Evolutionary conservation across 2,888 invertebrate species (phyloP), one percentile per base, ranked within the genome.

Genomic region (Cyaniris semiargus): DNA sequence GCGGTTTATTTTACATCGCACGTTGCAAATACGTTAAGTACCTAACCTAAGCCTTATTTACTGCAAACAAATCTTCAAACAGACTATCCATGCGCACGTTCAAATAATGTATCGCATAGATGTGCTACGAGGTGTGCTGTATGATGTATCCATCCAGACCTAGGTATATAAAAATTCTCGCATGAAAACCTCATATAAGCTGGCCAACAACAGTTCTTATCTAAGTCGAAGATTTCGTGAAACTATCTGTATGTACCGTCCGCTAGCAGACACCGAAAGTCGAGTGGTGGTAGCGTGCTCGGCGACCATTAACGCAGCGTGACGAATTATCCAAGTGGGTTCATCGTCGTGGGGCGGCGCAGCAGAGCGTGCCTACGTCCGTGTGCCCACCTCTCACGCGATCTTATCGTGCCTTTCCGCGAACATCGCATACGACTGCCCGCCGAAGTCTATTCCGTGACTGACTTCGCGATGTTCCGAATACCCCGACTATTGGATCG

Each of bases 231-330:
- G 13, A 21, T 27, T 44, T 74, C 34, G 21, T 38, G 6, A 8
- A 44, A 21, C 48, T 74, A 53, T 53, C 18, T 27, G 21, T 8
- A 74, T 48, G 21, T 48, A 44, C 44, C 72, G 27, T 23, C 74
- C 53, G 38, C 38, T 86, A 85, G 87, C 78, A 86, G 86, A 86
- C 86, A 86, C 83, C 84, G 89, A 91, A 90, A 91, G 92, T 91
- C 89, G 88, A 91, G 90, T 89, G 79, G 89, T 89, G 80, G 89
- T 93, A 83, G 94, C 94, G 94, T 94, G 94, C 85, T 85, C 84
- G 81, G 87, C 86, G 84, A 86, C 90, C 90, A 93, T 94, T 94
- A 94, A 93, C 92, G 91, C 94, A 92, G 90, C 90, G 93, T 92
- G 91, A 93, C 93, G 92, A 90, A 91, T 91, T 87, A 90, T 89